Evolutionary conservation across 2,888 invertebrate genomes (phyloP), one percentile per base, ranked within the genome.

Genomic region (Plebejus argus): DNA sequence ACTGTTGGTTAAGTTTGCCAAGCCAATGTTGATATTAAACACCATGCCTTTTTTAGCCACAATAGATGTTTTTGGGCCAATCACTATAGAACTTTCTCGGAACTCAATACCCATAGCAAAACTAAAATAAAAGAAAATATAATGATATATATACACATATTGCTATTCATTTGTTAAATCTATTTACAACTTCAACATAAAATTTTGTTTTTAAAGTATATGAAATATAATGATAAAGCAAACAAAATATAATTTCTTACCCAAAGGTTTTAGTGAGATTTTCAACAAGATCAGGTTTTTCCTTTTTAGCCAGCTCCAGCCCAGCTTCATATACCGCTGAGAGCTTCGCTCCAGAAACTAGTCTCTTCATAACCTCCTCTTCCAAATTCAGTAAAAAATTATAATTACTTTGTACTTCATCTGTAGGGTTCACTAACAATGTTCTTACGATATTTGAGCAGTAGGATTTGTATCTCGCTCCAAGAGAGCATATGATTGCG

Each of bases 21-120:
- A 95, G 18, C 99, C 99, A 82, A 99, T 96, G 86, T 98, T 98
- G 10, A 99, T 95, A 88, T 99, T 99, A 87, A 99, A 99, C 0
- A 99, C 96, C 99, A 99, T 99, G 77, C 98, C 98, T 90, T 98
- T 99, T 84, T 96, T 97, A 0, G 97, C 96, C 1, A 95, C 88
- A 1, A 96, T 96, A 70, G 95, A 96, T 18, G 97, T 97, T 95
- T 99, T 99, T 0, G 98, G 97, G 0, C 98, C 98, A 85, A 99
- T 98, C 0, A 99, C 95, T 78, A 99, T 95, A 0, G 98, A 97
- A 83, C 98, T 98, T 90, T 99, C 99, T 78, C 99, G 96, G 89
- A 99, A 99, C 88, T 99, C 99, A 83, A 99, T 98, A 8, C 99
- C 99, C 96, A 98, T 99, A 0, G 96, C 98, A 93, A 99, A 99